Base-by-base conservation (phyloP, 2,113 vertebrate species). In the Vulpes lagopus region DNA sequence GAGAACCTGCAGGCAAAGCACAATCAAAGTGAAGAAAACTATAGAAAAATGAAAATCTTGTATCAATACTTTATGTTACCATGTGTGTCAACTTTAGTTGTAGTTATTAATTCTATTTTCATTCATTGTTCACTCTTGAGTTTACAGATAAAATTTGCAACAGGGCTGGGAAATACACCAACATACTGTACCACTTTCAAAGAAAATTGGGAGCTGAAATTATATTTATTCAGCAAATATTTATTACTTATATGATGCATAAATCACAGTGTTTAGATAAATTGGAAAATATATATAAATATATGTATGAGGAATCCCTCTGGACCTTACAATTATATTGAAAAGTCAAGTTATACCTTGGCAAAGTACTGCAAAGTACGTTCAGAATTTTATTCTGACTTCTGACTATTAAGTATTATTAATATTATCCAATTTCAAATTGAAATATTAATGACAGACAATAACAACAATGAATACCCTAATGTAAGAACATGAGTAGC, bases 11-110 rank as follows among this genome's bases (percentile, higher is more conserved):
- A 69, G 82, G 17, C 71, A 78, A 62, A 59, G n/a, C 86, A 79
- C 27, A 97, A 88, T 17, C 4, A 0, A 94, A 92, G 65, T 88
- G 1, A 4, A 89, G 65, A 87, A 97, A 88, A 96, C 35, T 98
- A 73, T 89, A 92, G 94, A 90, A 82, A 95, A 95, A 98, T 96
- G 16, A 95, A 51, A 67, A 32, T 30, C 85, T 95, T 97, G 11
- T 55, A n/a, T 35, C 84, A 97, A 55, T 51, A 90, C 65, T 78
- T 64, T 25, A 35, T 78, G 23, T 81, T 83, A 25, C 0, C 0
- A 0, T 81, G 1, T 87, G 51, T 22, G 27, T 43, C 32, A 1
- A 35, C 4, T 82, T 1, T 83, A 60, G 73, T 78, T 96, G 7
- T 20, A 65, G 57, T 51, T 89, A 87, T 62, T 90, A 82, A 91